A percentile compares a stretch with the other conserved stretches of the same genome.
Evolutionary conservation across 1,140 invertebrate species (phyloP).

Genomic region (Sitodiplosis mosellana): DNA sequence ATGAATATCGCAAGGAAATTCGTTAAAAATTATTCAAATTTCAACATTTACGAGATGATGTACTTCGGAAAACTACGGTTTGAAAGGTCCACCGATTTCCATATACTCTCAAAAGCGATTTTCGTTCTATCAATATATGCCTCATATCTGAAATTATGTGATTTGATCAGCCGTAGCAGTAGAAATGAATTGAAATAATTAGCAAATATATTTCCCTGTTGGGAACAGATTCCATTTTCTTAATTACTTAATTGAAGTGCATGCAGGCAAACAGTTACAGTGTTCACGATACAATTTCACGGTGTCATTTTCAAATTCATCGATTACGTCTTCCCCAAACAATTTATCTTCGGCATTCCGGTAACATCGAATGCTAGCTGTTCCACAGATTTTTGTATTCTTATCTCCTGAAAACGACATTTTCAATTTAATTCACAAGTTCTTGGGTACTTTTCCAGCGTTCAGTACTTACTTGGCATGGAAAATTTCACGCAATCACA

Average conservation of each 20-base stretch:
- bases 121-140: no score
- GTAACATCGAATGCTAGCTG: constrained; percentile 21
- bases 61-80: no score
- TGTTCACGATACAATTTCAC: constrained; percentile 16
- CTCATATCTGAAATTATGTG: no score
- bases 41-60: no score
- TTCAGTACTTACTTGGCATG: constrained; percentile 36
- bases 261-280: constrained; percentile 38
- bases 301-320: constrained; percentile 13
- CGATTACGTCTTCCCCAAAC: constrained; percentile 16
- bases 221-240: no score
- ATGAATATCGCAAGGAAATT: no score
- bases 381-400: constrained; percentile 26
- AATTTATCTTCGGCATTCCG: constrained; percentile 22
- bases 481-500: constrained; percentile 41
- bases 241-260: constrained; percentile 36
- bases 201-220: no score
- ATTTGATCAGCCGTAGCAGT: no score
- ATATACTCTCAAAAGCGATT: no score
- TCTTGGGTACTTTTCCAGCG: not conserved
- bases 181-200: no score
- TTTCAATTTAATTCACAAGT: constrained; percentile 8
- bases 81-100: no score
- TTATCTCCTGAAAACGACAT: constrained; percentile 18
- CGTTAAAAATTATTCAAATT: no score